Evolutionary conservation across 2,113 vertebrate species (phyloP).

Genomic region (Nothoprocta perdicaria): DNA sequence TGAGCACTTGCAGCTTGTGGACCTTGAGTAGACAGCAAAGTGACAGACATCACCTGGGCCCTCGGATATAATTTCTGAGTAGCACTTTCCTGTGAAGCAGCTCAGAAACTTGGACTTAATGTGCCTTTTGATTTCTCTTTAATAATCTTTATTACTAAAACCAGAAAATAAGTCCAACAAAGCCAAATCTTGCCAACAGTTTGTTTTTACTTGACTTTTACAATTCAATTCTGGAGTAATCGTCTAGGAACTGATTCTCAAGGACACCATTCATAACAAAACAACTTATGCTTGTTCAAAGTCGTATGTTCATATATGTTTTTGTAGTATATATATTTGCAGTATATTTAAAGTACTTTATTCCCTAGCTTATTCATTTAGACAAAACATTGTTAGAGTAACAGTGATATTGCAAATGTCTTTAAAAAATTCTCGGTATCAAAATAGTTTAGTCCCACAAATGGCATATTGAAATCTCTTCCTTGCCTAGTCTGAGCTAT

Average conservation of each 20-base stretch:
- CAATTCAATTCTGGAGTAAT: background rate
- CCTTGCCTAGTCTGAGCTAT: background rate
- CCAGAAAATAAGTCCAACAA: background rate
- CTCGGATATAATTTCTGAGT: background rate
- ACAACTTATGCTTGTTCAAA: background rate
- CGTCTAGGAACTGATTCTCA: background rate
- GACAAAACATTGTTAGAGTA: background rate
- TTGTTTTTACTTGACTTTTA: background rate
- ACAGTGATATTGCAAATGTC: background rate
- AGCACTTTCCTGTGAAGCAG: background rate
- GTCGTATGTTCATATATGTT: background rate
- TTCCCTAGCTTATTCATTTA: background rate
- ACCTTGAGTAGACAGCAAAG: background rate
- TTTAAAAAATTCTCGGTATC: background rate
- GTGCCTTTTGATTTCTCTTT: background rate
- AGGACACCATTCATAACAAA: background rate
- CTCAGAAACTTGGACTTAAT: background rate
- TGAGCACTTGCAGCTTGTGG: background rate
- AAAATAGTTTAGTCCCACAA: background rate
- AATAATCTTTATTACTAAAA: background rate
- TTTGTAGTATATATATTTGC: background rate
- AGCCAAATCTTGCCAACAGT: background rate
- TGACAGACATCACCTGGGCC: background rate
- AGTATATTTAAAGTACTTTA: background rate
- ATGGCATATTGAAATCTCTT: background rate